Percentiles rank a stretch among this genome's conserved stretches.
Evolutionary conservation across 37 sponge, comb jelly and placozoan species (phyloP).

Genomic region (Crambe crambe): DNA sequence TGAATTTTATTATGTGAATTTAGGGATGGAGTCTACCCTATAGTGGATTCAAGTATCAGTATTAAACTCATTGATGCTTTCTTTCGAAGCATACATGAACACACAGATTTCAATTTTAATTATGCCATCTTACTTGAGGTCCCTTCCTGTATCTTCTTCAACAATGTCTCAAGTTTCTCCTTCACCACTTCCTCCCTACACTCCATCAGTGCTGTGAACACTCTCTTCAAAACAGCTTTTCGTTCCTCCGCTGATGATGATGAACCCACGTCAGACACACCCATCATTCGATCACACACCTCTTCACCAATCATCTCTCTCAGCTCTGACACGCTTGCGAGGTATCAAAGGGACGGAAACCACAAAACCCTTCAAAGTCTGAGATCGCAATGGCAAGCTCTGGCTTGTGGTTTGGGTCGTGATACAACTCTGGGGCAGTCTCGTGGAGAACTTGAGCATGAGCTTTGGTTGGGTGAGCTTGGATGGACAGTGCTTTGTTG

Average conservation of each 20-base stretch:
- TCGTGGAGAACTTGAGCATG: slow-evolving; percentile 80
- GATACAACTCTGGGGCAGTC: slow-evolving; percentile 68
- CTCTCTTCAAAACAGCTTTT: slow-evolving; percentile 50
- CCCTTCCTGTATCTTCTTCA: too few species aligned
- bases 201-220: slow-evolving; percentile 61
- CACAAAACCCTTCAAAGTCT: slow-evolving; percentile 92
- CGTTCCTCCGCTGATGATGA: slow-evolving; percentile 23
- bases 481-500: slow-evolving; percentile 90
- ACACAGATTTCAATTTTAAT: too few species aligned
- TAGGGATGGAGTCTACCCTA: too few species aligned
- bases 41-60: too few species aligned
- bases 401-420: slow-evolving; percentile 95
- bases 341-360: slow-evolving; percentile 82
- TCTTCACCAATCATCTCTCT: slow-evolving; percentile 17
- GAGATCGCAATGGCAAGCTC: slow-evolving; percentile 91
- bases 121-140: too few species aligned
- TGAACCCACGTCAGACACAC: not conserved
- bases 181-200: slow-evolving; percentile 6
- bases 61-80: too few species aligned
- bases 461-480: slow-evolving; percentile 92
- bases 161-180: not conserved
- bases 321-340: slow-evolving; percentile 73
- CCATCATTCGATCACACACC: not conserved
- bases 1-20: too few species aligned
- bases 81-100: too few species aligned